Base-by-base conservation (phyloP, 1,140 invertebrate species). In the Apis laboriosa region DNA sequence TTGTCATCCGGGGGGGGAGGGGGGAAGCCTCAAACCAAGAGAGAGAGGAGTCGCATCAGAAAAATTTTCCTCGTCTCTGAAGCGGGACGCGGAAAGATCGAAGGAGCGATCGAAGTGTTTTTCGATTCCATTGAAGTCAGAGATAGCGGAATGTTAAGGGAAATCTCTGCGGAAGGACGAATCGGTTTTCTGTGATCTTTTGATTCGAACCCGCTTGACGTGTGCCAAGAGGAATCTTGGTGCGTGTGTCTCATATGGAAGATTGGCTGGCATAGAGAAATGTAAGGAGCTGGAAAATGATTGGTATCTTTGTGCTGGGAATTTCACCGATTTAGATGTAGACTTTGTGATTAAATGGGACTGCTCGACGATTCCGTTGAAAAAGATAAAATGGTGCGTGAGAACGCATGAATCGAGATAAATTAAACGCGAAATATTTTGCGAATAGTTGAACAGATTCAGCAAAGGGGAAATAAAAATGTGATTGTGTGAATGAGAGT, bases 351-450 rank as follows among this genome's bases (percentile, higher is more conserved):
- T 72, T 78, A 78, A 7, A 78, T 78, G 15, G 28, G 43, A 53
- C 51, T 24, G 28, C 13, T 75, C 56, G 34, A 61, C n/a, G 71
- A 73, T 58, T 73, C 28, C 28, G 28, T 28, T 43, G 28, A 61
- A 24, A 49, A 21, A 43, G 73, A 75, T 24, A 19, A 72, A 55
- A 51, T 28, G 15, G 70, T 19, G n/a, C n/a, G 70, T 49, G n/a
- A n/a, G 15, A 24, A 12, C 7, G 24, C 2, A n/a, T 28, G 70
- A n/a, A 71, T 71, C 70, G 28, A 24, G 19, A 24, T 19, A 72
- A 72, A 72, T 55, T 72, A 51, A 51, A 21, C 70, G 51, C 24
- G 70, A 55, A 55, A 72, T 72, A 72, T 72, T 72, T 72, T 72
- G 51, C 51, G 17, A 72, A 12, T 51, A 51, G n/a, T 55, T 24